A percentile compares a stretch with the other conserved stretches of the same genome.
Conservation (phyloP, 2,113 vertebrate species). For the Gasterosteus nipponicus region DNA sequence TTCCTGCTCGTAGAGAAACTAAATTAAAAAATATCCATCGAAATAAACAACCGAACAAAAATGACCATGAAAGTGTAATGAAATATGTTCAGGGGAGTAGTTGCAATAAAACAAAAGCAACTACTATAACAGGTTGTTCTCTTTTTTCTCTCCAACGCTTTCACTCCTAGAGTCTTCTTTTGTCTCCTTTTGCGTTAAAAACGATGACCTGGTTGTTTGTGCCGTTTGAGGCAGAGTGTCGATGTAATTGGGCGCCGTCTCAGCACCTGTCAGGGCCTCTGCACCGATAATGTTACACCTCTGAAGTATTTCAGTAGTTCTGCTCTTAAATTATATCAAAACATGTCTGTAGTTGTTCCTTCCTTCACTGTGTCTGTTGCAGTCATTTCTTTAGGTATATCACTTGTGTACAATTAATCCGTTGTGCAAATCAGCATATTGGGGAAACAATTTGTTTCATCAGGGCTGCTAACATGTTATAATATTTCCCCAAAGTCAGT, state of each 20-base stretch:
- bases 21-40: not conserved
- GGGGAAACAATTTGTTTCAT: not conserved
- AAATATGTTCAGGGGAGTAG: not conserved
- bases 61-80: not conserved
- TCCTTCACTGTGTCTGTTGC: not conserved
- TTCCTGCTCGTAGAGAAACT: not conserved
- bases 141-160: not conserved
- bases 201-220: not conserved
- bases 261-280: conserved; percentile 7
- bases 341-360: not conserved
- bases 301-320: not conserved
- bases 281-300: not conserved
- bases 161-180: not conserved
- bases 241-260: not conserved
- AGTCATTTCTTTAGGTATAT: not conserved
- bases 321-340: not conserved
- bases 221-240: not conserved
- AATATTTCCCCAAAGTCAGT: not conserved
- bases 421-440: not conserved
- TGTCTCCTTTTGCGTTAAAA: not conserved
- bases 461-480: not conserved
- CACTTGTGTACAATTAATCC: not conserved
- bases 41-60: not conserved
- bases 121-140: not conserved
- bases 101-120: not conserved